Percentiles rank a stretch among this genome's conserved stretches.
phyloP scores from a whole-genome alignment of 2,797 vertebrate genomes.

The Rhabdophis nuchalis region DNA sequence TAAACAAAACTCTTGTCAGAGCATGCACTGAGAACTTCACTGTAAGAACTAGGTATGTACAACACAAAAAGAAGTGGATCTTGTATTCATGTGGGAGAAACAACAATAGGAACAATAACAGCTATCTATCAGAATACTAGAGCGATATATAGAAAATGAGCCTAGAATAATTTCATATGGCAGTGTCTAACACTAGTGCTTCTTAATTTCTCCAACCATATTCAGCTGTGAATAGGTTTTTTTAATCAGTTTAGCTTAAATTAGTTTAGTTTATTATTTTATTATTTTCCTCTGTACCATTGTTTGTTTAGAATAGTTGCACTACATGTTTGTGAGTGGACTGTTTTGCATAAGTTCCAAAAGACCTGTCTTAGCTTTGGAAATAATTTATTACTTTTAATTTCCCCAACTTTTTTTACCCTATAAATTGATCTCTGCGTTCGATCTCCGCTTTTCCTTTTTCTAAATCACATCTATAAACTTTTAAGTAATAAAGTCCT shows the following conservation, averaged over 20 bases:
- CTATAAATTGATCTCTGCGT: neutral
- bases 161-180: neutral
- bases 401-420: slow-evolving; percentile 23
- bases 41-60: neutral
- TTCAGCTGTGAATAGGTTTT: neutral
- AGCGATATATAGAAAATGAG: neutral
- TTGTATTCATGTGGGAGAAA: neutral
- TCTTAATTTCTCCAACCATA: neutral
- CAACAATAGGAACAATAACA: neutral
- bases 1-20: neutral
- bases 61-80: neutral
- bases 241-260: neutral
- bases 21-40: neutral
- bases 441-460: neutral
- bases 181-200: neutral
- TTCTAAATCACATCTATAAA: slow-evolving; percentile 14
- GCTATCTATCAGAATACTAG: neutral
- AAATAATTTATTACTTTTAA: slow-evolving; percentile 5
- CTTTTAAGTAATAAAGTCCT: neutral
- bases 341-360: neutral
- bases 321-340: fast-evolving
- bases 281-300: neutral
- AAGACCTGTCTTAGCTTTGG: slow-evolving; percentile 12
- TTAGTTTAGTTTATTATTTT: neutral
- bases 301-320: neutral